Conservation (phyloP, 2,888 invertebrate genomes). For the Andricus curvator region DNA sequence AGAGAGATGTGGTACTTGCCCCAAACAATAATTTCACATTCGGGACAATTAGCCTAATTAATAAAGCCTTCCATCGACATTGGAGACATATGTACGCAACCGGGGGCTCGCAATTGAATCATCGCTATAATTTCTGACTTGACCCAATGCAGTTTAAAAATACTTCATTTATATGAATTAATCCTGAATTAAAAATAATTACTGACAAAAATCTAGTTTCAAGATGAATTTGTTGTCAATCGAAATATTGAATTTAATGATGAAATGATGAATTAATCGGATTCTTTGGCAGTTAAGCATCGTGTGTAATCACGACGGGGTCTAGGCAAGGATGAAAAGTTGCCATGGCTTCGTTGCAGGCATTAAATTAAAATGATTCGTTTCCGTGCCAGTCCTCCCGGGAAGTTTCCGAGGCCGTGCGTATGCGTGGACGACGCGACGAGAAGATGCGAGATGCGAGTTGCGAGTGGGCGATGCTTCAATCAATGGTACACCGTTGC, state of each 20-base stretch:
- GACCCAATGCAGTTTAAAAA: neutral
- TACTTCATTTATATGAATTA: slow-evolving; percentile 1
- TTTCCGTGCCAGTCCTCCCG: slow-evolving; percentile 59
- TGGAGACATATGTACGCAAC: slow-evolving; percentile 22
- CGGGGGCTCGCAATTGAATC: slow-evolving; percentile 22
- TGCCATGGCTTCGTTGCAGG: slow-evolving; percentile 50
- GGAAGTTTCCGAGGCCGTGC: slow-evolving; percentile 62
- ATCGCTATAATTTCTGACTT: slow-evolving; percentile 23
- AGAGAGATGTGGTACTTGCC: neutral
- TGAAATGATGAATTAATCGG: neutral
- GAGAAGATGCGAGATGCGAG: slow-evolving; percentile 53
- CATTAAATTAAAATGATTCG: slow-evolving; percentile 58
- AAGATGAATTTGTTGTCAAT: no score
- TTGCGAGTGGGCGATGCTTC: slow-evolving; percentile 51
- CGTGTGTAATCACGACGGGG: neutral
- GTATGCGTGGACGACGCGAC: slow-evolving; percentile 48
- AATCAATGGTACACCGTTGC: slow-evolving; percentile 53
- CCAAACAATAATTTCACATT: slow-evolving; percentile 12
- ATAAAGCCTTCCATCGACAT: slow-evolving; percentile 28
- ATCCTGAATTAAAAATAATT: neutral
- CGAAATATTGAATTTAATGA: neutral
- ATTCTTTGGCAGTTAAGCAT: neutral
- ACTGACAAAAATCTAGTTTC: neutral
- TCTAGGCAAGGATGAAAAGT: slow-evolving; percentile 42
- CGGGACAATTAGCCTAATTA: slow-evolving; percentile 23